Conservation (phyloP, 2,797 vertebrate species). For the Sarcophilus harrisii region DNA sequence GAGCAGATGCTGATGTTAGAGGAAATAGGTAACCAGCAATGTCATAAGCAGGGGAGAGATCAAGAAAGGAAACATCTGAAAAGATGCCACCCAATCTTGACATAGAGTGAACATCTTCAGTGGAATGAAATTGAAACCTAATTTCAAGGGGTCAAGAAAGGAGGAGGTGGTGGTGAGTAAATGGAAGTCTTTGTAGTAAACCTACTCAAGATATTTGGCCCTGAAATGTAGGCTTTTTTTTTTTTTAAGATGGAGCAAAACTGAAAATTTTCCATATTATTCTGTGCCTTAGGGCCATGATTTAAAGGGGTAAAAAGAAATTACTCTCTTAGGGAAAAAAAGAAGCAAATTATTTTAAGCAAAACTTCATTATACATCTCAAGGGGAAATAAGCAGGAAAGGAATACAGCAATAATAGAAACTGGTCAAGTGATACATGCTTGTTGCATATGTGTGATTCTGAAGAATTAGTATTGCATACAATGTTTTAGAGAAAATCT, state of each 20-base stretch:
- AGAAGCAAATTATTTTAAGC: slow-evolving; percentile 14
- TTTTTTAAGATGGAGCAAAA: neutral
- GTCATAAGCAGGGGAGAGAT: neutral
- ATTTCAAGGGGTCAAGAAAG: neutral
- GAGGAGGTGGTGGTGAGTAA: slow-evolving; percentile 30
- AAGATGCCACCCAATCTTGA: neutral
- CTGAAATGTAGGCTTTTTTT: neutral
- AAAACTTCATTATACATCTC: neutral
- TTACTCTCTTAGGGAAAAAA: neutral
- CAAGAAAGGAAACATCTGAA: neutral
- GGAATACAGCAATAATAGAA: neutral
- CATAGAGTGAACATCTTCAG: neutral
- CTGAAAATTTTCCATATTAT: neutral
- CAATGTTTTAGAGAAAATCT: neutral
- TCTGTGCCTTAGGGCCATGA: neutral
- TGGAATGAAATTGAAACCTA: neutral
- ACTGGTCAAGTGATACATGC: neutral
- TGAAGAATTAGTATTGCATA: neutral
- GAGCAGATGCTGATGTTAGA: neutral
- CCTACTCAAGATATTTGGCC: neutral
- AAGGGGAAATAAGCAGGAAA: neutral
- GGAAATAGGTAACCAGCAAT: neutral
- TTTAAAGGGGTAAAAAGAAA: neutral
- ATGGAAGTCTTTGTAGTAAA: neutral
- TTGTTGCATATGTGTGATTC: neutral